Evolutionary conservation across 2,113 vertebrate species (phyloP), one percentile per base, ranked within the genome.

Genomic region (Carollia perspicillata): DNA sequence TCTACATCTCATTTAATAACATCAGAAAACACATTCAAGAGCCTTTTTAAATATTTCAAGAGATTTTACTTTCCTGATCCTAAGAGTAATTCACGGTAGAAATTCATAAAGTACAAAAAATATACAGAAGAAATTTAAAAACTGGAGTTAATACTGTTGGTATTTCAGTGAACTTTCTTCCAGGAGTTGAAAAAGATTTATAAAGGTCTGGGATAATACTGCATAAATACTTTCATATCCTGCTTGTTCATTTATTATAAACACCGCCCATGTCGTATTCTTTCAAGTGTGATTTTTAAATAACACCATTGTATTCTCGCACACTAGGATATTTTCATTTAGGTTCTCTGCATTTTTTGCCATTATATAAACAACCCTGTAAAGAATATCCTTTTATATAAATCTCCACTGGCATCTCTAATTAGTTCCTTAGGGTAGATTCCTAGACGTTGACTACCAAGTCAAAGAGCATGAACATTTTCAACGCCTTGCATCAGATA

Each of bases 81-180:
- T 80, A 89, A n/a, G 1, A 91, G 28, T 65, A 91, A 95, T 49
- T 86, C 68, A 85, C 37, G 17, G n/a, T 44, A 53, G 35, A 95
- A 89, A 81, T 77, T 83, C 68, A 85, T 49, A 71, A 75, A 47
- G n/a, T 26, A 83, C 2, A 95, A 84, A 94, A 86, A 95, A 92
- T 44, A 90, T n/a, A 77, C 6, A 93, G 40, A 74, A 96, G 28
- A 74, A 93, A 89, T 94, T 95, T 66, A 95, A 97, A 95, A 91
- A 12, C 44, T 55, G 8, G 44, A 97, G 65, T 84, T 42, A 90
- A 95, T n/a, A 87, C 26, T 51, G 11, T 40, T 26, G 44, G n/a
- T 14, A 83, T 51, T 95, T 86, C 49, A 86, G 83, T 69, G 47
- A 68, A 47, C 72, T 81, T 68, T 81, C 66, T 69, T 90, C 28